Conservation (phyloP, 2,113 vertebrate genomes). For the Ammospiza nelsoni region DNA sequence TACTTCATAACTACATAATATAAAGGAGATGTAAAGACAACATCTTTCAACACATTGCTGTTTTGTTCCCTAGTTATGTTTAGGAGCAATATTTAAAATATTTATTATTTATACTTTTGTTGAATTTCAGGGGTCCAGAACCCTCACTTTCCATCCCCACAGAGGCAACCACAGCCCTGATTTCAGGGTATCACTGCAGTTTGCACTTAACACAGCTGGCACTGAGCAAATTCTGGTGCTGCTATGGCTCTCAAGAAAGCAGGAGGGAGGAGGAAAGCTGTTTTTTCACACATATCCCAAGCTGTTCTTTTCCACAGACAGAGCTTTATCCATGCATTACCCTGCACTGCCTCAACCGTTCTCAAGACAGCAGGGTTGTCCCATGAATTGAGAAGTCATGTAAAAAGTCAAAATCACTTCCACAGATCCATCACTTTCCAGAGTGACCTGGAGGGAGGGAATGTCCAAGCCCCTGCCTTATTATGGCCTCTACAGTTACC, state of each 20-base stretch:
- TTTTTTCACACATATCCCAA: not conserved
- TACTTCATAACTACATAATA: not conserved
- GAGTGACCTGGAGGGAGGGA: not conserved
- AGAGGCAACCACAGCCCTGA: not conserved
- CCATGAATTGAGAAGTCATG: not conserved
- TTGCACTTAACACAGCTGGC: not conserved
- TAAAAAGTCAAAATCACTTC: not conserved
- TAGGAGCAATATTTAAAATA: not conserved
- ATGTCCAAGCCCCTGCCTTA: fast-evolving
- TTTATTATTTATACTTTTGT: too few relatives aligned
- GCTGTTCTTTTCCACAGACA: fast-evolving
- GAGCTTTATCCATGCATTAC: fast-evolving
- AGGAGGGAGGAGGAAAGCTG: not conserved
- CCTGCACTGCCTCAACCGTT: not conserved
- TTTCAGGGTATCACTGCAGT: not conserved
- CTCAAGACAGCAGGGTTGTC: not conserved
- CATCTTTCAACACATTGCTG: not conserved
- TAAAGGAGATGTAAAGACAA: not conserved
- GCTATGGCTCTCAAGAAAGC: not conserved
- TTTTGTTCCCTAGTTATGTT: not conserved
- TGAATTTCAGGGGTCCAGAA: not conserved
- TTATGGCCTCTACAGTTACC: not conserved
- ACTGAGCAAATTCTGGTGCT: not conserved
- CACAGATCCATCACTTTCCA: not conserved
- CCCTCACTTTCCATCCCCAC: not conserved